phyloP scores from a whole-genome alignment of 2,797 vertebrate genomes.

The Eulemur rubriventer region DNA sequence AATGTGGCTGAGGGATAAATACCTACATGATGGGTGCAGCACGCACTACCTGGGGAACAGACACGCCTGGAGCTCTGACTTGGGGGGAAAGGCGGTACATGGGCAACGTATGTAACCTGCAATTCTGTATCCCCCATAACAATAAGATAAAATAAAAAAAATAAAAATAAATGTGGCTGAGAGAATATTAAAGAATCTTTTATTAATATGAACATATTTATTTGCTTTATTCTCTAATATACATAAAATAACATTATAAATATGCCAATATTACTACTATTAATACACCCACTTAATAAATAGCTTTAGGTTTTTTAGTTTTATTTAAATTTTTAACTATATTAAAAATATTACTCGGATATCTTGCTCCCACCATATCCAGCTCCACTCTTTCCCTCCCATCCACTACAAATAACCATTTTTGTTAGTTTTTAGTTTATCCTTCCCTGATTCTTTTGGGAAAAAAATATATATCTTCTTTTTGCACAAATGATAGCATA shows the following conservation, averaged over 20 bases:
- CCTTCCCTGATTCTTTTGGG: background rate
- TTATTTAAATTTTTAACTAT: background rate
- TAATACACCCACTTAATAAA: background rate
- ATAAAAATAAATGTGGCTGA: background rate
- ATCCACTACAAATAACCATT: background rate
- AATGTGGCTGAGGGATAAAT: no score
- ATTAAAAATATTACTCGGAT: constrained; percentile 2
- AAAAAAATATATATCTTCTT: background rate
- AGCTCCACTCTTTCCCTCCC: background rate
- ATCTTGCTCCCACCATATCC: background rate
- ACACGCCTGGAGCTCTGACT: no score
- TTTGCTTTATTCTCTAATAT: background rate
- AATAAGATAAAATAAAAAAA: no score
- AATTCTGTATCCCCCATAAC: no score
- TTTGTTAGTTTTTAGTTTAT: background rate
- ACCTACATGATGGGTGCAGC: no score
- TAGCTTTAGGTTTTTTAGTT: background rate
- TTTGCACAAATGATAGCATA: background rate
- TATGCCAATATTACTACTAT: background rate
- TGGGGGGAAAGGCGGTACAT: no score
- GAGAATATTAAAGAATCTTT: background rate
- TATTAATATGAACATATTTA: background rate
- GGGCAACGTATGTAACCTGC: no score
- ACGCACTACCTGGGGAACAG: no score
- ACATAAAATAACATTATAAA: background rate